Evolutionary conservation across 2,797 vertebrate species (phyloP).

Genomic region (Clarias laeviceps): DNA sequence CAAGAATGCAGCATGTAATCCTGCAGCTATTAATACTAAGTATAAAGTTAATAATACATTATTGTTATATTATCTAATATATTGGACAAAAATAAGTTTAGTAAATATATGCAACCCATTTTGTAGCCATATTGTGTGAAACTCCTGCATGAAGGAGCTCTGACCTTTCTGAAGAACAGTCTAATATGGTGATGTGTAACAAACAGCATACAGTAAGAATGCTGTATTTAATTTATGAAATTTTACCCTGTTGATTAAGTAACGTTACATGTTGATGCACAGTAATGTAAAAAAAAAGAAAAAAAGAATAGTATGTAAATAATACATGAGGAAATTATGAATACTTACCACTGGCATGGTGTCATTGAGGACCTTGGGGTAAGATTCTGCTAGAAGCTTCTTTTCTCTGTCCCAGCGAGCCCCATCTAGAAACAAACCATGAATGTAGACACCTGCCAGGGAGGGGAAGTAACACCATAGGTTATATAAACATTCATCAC

Average conservation of each 20-base stretch:
- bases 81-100: too few species aligned
- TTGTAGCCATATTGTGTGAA: neutral
- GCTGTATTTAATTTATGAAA: neutral
- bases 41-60: too few species aligned
- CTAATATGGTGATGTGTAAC: neutral
- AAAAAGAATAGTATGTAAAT: neutral
- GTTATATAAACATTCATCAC: neutral
- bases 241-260: neutral
- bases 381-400: slow-evolving; percentile 82
- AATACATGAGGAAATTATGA: neutral
- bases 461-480: neutral
- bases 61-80: too few species aligned
- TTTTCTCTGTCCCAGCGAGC: slow-evolving; percentile 85
- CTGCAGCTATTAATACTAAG: too few species aligned
- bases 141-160: neutral
- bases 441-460: slow-evolving; percentile 81
- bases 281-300: neutral
- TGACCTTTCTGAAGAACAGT: neutral
- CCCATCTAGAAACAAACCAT: slow-evolving; percentile 85
- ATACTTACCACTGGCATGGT: slow-evolving; percentile 82
- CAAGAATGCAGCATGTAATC: too few species aligned
- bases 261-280: neutral
- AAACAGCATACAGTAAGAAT: neutral
- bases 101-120: neutral
- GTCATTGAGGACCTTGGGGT: slow-evolving; percentile 86